These are phyloP conservation scores for Diarsia rubi DNA, from an alignment of 2,888 invertebrate species.

Conservation along the genomic window DNA sequence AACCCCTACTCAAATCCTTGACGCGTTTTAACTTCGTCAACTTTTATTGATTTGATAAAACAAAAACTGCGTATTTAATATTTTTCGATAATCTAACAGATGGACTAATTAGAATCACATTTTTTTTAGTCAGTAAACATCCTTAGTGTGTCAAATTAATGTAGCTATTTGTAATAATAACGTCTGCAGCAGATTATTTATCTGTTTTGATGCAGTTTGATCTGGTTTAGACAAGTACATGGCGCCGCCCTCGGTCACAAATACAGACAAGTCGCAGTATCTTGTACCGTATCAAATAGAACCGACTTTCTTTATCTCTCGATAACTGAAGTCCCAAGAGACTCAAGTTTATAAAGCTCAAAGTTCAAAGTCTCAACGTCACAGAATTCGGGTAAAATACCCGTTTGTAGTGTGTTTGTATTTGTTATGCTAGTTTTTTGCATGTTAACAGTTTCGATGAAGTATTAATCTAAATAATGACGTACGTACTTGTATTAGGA, in stretches of 20 bases:
- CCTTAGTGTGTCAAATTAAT: conserved; percentile 24
- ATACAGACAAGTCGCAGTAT: conserved; percentile 26
- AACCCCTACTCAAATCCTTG: no score
- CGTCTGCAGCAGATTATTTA: conserved; percentile 40
- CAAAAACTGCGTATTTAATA: no score
- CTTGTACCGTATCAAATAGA: conserved; percentile 51
- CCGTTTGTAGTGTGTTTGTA: not conserved
- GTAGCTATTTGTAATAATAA: not conserved
- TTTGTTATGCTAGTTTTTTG: not conserved
- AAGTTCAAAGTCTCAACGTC: conserved; percentile 35
- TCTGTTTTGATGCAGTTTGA: conserved; percentile 49
- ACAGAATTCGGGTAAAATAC: conserved; percentile 11
- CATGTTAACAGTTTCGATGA: not conserved
- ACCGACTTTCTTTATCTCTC: conserved; percentile 37
- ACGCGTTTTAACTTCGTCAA: no score
- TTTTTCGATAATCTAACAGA: no score
- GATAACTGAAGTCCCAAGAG: conserved; percentile 18
- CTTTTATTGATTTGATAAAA: no score
- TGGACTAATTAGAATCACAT: no score
- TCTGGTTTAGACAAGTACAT: conserved; percentile 44
- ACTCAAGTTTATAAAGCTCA: conserved; percentile 19
- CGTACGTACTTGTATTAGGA: conserved; percentile 17
- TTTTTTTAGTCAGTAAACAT: no score
- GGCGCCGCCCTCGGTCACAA: conserved; percentile 37
- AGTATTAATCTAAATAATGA: conserved; percentile 11